phyloP scores from a whole-genome alignment of 2,888 invertebrate species.

The Elegia similella region DNA sequence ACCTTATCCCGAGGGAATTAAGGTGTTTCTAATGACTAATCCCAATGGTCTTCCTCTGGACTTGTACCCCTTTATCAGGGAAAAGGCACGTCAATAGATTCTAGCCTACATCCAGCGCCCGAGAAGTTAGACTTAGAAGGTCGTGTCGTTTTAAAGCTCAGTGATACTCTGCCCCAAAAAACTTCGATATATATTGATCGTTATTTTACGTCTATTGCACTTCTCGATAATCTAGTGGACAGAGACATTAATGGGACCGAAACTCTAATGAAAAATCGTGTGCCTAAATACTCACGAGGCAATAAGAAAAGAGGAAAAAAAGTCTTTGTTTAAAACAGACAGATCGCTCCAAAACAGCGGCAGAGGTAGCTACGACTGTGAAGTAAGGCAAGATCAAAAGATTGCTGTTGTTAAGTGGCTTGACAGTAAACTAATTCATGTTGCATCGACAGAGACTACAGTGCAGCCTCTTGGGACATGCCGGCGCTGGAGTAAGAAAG shows the following conservation, averaged over 20 bases:
- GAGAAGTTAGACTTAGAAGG: slow-evolving; percentile 29
- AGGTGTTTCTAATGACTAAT: slow-evolving; percentile 32
- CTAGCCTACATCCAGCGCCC: slow-evolving; percentile 22
- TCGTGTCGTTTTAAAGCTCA: slow-evolving; percentile 28
- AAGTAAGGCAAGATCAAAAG: slow-evolving; percentile 19
- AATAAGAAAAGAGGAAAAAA: slow-evolving; percentile 2
- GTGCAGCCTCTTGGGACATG: slow-evolving; percentile 21
- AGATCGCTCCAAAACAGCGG: background rate
- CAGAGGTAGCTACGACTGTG: slow-evolving; percentile 20
- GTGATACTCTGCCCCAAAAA: slow-evolving; percentile 21
- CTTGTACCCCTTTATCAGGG: slow-evolving; percentile 33
- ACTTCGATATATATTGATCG: slow-evolving; percentile 21
- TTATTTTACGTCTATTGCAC: slow-evolving; percentile 21
- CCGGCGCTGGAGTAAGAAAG: slow-evolving; percentile 22
- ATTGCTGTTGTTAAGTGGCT: too few species aligned
- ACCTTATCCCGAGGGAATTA: slow-evolving; percentile 31
- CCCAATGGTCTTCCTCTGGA: slow-evolving; percentile 29
- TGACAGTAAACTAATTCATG: slow-evolving; percentile 13
- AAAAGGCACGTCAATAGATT: slow-evolving; percentile 23
- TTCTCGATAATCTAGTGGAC: slow-evolving; percentile 15
- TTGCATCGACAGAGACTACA: slow-evolving; percentile 21
- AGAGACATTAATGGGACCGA: slow-evolving; percentile 11
- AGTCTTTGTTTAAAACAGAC: slow-evolving; percentile 7
- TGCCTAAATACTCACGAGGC: slow-evolving; percentile 6
- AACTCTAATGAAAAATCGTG: slow-evolving; percentile 17